Percentiles rank a stretch among this genome's conserved stretches.
Conservation (phyloP, 2,888 invertebrate genomes). For the Xestoiulus laeticollis region DNA sequence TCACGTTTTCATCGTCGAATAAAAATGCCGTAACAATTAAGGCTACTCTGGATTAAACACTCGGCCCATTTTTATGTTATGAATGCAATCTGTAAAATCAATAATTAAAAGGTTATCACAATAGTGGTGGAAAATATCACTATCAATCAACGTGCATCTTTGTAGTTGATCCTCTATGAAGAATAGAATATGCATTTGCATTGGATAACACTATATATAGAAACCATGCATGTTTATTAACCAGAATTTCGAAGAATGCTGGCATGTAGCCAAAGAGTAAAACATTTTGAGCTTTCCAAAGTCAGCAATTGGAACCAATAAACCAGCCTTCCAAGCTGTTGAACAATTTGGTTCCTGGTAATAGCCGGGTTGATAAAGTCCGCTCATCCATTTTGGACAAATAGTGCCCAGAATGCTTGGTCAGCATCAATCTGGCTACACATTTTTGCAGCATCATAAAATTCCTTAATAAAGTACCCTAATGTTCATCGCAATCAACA, state of each 20-base stretch:
- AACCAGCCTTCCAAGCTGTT: neutral
- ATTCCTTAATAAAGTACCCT: constrained; percentile 14
- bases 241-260: neutral
- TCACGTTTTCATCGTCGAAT: too few species aligned
- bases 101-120: too few species aligned
- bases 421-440: constrained; percentile 28
- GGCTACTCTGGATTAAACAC: too few species aligned
- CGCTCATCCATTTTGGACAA: neutral
- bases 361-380: neutral
- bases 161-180: too few species aligned
- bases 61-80: too few species aligned
- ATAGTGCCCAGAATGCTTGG: neutral
- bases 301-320: neutral
- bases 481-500: neutral
- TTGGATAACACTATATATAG: too few species aligned
- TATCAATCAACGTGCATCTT: too few species aligned
- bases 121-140: too few species aligned
- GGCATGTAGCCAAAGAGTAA: neutral
- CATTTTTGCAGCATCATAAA: constrained; percentile 14
- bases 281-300: neutral
- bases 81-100: too few species aligned
- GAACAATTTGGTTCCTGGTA: neutral
- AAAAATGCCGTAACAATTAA: too few species aligned
- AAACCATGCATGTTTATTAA: too few species aligned
- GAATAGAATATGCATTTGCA: too few species aligned